These are phyloP conservation scores for Aleiodes sp. DNA, from an alignment of 1,140 invertebrate genomes.

Conservation along the genomic window DNA sequence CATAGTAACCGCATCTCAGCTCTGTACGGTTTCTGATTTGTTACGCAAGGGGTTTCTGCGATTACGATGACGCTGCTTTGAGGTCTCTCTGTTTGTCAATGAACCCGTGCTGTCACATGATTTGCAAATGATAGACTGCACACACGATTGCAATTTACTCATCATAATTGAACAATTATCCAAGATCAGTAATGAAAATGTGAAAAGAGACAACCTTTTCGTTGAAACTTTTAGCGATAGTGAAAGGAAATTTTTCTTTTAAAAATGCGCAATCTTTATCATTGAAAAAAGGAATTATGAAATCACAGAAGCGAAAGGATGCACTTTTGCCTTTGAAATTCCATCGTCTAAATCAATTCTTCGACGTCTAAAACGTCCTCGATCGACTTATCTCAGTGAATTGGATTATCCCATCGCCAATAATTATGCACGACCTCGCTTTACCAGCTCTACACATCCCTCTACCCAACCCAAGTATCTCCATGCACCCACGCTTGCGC, in stretches of 20 bases:
- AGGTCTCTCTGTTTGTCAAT: neutral
- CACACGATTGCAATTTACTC: no score
- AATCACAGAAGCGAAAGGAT: no score
- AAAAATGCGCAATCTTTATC: no score
- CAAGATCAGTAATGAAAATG: no score
- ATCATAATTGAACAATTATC: no score
- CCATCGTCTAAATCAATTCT: neutral
- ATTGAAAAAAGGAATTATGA: no score
- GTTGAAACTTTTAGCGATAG: no score
- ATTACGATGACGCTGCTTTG: slow-evolving; percentile 17
- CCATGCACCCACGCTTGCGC: neutral
- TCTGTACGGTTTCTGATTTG: neutral
- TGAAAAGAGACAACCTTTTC: no score
- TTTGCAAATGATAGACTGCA: neutral
- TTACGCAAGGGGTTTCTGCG: slow-evolving; percentile 8
- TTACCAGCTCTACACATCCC: neutral
- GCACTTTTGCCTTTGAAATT: neutral
- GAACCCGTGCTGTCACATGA: neutral
- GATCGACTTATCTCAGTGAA: slow-evolving; percentile 1
- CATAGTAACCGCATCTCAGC: neutral
- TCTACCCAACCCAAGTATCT: neutral
- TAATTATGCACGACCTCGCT: slow-evolving; percentile 9
- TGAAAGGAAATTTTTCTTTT: neutral
- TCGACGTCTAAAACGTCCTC: neutral
- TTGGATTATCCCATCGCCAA: slow-evolving; percentile 9